Evolutionary conservation across 2,797 vertebrate species (phyloP).

Genomic region (Oreochromis grahami): DNA sequence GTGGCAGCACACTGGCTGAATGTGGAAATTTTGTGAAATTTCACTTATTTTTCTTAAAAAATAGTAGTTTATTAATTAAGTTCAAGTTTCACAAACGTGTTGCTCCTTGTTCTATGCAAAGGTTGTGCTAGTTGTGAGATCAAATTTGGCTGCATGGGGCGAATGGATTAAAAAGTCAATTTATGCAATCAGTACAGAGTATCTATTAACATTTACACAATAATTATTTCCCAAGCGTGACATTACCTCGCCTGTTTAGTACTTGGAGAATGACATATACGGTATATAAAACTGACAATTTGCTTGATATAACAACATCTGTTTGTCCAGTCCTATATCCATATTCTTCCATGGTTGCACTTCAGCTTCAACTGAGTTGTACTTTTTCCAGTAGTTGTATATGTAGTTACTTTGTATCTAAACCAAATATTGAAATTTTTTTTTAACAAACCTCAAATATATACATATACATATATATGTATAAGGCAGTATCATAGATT

Average conservation of each 20-base stretch:
- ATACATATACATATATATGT: no score
- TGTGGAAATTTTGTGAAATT: not conserved
- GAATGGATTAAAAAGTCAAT: not conserved
- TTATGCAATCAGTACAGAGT: not conserved
- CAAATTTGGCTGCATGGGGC: not conserved
- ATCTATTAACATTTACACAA: not conserved
- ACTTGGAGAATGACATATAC: not conserved
- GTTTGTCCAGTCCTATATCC: not conserved
- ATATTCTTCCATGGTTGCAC: not conserved
- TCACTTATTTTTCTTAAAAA: not conserved
- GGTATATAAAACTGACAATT: not conserved
- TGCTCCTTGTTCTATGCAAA: not conserved
- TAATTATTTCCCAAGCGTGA: not conserved
- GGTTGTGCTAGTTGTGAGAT: not conserved
- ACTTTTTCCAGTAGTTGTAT: not conserved
- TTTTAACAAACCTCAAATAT: not conserved
- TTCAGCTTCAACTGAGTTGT: not conserved
- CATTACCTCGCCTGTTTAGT: not conserved
- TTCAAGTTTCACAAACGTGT: not conserved
- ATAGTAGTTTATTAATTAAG: not conserved
- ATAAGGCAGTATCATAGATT: not conserved
- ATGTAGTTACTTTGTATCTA: not conserved
- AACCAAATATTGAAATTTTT: not conserved
- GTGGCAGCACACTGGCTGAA: not conserved
- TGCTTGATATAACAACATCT: not conserved